These are phyloP conservation scores for Drosophila oshimai DNA, from an alignment of 1,140 invertebrate species.

Conservation along the genomic window DNA sequence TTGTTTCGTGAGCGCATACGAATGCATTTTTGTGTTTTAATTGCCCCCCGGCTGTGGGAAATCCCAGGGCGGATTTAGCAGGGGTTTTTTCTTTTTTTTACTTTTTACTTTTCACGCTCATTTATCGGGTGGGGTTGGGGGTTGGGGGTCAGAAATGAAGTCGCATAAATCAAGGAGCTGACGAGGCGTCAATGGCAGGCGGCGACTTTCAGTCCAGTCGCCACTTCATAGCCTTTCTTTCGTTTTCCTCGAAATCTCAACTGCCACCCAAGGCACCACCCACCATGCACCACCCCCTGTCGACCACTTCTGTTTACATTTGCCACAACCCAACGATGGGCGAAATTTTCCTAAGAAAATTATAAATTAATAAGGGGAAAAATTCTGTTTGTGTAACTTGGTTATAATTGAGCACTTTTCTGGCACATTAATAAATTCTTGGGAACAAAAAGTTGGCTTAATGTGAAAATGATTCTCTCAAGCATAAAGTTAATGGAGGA, in stretches of 20 bases:
- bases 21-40: slow-evolving; percentile 55
- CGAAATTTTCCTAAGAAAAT: slow-evolving; percentile 2
- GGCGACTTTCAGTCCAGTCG: slow-evolving; percentile 33
- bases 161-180: slow-evolving; percentile 66
- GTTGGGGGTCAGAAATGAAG: not conserved
- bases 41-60: slow-evolving; percentile 25
- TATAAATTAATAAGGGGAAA: slow-evolving; percentile 23
- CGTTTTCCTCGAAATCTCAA: not conserved
- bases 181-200: slow-evolving; percentile 68
- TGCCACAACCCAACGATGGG: not conserved
- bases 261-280: not conserved
- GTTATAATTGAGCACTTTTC: slow-evolving; percentile 9
- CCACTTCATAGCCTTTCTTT: slow-evolving; percentile 32
- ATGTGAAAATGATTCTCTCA: not conserved
- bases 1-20: slow-evolving; percentile 54
- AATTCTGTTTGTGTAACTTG: slow-evolving; percentile 9
- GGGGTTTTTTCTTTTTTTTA: slow-evolving; percentile 8
- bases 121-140: slow-evolving; percentile 28
- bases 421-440: not conserved
- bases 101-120: slow-evolving; percentile 30
- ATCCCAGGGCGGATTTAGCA: slow-evolving; percentile 18
- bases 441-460: not conserved
- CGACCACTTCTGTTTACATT: slow-evolving; percentile 8
- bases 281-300: not conserved
- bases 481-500: not conserved